Percentiles rank a stretch among this genome's conserved stretches.
Evolutionary conservation across 2,797 vertebrate species (phyloP).

Genomic region (Denticeps clupeoides): DNA sequence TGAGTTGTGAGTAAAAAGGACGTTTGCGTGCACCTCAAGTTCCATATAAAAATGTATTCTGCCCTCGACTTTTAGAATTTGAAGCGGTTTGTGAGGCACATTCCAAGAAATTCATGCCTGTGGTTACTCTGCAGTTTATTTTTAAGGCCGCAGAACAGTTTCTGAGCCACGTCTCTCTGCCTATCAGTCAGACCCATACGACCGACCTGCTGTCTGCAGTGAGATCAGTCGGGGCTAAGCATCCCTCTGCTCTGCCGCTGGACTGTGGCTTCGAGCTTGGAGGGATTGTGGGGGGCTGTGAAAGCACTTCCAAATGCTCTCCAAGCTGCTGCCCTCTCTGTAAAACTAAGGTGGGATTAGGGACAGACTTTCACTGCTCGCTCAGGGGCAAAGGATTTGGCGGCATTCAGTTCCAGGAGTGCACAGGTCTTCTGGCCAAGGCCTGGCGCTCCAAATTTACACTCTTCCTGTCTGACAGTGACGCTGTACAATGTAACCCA

Average conservation of each 20-base stretch:
- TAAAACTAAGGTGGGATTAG: conserved; percentile 47
- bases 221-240: neutral
- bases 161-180: neutral
- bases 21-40: no score
- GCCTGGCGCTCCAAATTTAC: no score
- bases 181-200: neutral
- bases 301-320: conserved; percentile 56
- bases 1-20: no score
- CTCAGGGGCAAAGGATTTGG: conserved; percentile 44
- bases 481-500: no score
- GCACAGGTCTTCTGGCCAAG: no score
- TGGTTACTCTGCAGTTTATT: no score
- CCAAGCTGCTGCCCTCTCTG: conserved; percentile 20
- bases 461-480: no score
- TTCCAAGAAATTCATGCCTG: no score
- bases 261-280: neutral
- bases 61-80: no score
- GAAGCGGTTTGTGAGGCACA: no score
- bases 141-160: no score
- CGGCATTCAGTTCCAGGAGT: neutral
- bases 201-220: neutral
- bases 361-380: conserved; percentile 50
- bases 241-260: neutral
- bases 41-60: no score
- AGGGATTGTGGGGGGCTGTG: conserved; percentile 19